These are phyloP conservation scores for Baccha elongata DNA, from an alignment of 2,888 invertebrate species.

Conservation along the genomic window DNA sequence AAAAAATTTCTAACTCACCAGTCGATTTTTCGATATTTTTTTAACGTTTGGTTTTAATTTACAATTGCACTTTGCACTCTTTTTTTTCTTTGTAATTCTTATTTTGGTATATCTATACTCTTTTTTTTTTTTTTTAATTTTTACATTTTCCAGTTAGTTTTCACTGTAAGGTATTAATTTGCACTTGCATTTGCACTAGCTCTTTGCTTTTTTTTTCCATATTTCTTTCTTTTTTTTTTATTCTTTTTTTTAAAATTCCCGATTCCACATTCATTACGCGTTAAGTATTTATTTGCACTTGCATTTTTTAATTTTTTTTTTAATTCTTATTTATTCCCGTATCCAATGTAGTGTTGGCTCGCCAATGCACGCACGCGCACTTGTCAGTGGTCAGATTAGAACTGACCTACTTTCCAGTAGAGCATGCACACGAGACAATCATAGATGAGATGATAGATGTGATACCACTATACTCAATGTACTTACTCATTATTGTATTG, in stretches of 20 bases:
- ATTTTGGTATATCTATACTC: neutral
- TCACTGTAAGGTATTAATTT: neutral
- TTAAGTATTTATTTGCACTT: slow-evolving; percentile 13
- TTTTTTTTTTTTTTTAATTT: neutral
- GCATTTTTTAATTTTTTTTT: slow-evolving; percentile 8
- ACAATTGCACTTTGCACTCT: slow-evolving; percentile 13
- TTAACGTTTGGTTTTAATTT: neutral
- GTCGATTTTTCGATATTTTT: no score
- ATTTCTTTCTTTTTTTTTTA: neutral
- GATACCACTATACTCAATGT: no score
- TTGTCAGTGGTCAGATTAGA: no score
- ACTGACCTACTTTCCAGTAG: no score
- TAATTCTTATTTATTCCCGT: slow-evolving; percentile 5
- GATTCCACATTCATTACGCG: slow-evolving; percentile 3
- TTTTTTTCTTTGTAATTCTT: slow-evolving; percentile 1
- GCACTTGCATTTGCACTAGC: no score
- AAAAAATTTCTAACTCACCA: slow-evolving; percentile 10
- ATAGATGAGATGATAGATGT: no score
- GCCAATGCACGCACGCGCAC: no score
- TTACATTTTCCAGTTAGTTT: slow-evolving; percentile 1
- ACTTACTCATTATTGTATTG: no score
- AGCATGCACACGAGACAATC: no score
- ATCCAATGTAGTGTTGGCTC: no score
- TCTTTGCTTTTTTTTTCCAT: slow-evolving; percentile 5
- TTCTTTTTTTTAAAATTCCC: slow-evolving; percentile 7